Percentiles rank a stretch among this genome's conserved stretches.
Conservation (phyloP, 1,140 invertebrate genomes). For the Diachasmimorpha longicaudata region DNA sequence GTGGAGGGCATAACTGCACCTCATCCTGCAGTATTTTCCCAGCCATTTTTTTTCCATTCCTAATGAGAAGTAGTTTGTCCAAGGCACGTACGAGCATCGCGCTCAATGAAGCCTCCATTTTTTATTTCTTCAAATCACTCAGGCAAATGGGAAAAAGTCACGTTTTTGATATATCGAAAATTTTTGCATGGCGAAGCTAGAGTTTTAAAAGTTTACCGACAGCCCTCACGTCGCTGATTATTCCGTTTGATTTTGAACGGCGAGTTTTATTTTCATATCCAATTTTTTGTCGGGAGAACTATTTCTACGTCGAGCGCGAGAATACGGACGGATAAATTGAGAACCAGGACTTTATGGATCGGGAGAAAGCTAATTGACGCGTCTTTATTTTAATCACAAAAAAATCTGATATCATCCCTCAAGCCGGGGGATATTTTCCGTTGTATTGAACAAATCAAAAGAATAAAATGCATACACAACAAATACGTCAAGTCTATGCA, state of each 20-base stretch:
- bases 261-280: neutral
- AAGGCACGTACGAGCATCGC: constrained; percentile 13
- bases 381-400: neutral
- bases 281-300: neutral
- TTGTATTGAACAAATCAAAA: neutral
- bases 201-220: neutral
- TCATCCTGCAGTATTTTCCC: constrained; percentile 19
- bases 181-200: neutral
- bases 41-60: constrained; percentile 2
- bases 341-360: neutral
- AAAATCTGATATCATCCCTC: neutral
- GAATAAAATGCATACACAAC: neutral
- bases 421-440: neutral
- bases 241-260: neutral
- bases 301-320: neutral
- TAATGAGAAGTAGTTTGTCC: constrained; percentile 21
- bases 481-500: constrained; percentile 23
- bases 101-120: constrained; percentile 9
- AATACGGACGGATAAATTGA: neutral
- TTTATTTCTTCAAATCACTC: neutral
- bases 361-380: no score
- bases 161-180: neutral
- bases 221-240: neutral
- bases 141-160: neutral
- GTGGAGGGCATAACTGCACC: constrained; percentile 15